Base-by-base conservation (phyloP, 2,888 invertebrate species). In the Choreutis nemorana region DNA sequence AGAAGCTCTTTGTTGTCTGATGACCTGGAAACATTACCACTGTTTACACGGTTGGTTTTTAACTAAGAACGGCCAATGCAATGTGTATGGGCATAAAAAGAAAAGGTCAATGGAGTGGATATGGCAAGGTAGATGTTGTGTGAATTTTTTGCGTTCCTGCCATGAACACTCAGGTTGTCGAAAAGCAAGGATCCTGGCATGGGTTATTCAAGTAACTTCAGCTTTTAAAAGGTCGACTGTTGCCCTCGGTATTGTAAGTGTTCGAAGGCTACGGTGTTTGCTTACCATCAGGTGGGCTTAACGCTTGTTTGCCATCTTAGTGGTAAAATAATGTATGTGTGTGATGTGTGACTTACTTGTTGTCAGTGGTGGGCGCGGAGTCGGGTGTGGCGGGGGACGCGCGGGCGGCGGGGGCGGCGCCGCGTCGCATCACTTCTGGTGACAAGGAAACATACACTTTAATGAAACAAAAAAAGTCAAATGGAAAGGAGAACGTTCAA, bases 391-490 rank as follows among this genome's bases (percentile, higher is more conserved):
- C 39, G 37, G 52, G 50, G 37, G 55, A 42, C 41, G 56, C 45
- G 52, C 58, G 55, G 47, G 67, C 68, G 49, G 70, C 59, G 42
- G 70, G 65, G 35, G 70, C 65, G 47, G 68, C 66, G 58, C 59
- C 72, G 50, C 73, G 73, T 55, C 77, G 77, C 77, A 78, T 78
- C 59, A 73, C 75, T 73, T 77, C 77, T 78, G 72, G 8, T n/a
- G 73, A 77, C 70, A 63, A 41, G 3, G 16, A 23, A 26, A 14
- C n/a, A 15, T 21, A 26, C 16, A 15, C 9, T n/a, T n/a, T n/a
- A n/a, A n/a, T n/a, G n/a, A n/a, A 18, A 18, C 18, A 18, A 6
- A 18, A 18, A 6, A 18, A 18, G 5, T 18, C 18, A 18, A 6
- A 18, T 6, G n/a, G n/a, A n/a, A n/a, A n/a, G n/a, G n/a, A n/a